Conservation (phyloP, 2,797 vertebrate species). For the Pygocentrus nattereri region DNA sequence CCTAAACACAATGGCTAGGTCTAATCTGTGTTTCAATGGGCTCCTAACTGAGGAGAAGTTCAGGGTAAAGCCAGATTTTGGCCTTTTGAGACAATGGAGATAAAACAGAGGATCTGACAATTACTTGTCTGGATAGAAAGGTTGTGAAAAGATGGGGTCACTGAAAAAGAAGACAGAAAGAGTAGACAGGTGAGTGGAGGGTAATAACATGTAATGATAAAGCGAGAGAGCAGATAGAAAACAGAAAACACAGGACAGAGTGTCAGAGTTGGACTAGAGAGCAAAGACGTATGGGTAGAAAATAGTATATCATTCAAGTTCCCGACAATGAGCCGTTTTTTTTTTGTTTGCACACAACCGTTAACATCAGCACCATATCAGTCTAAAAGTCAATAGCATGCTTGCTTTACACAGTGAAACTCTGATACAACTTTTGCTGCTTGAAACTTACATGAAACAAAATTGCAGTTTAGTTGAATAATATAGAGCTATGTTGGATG, state of each 20-base stretch:
- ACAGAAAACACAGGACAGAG: background rate
- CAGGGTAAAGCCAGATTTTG: conserved; percentile 54
- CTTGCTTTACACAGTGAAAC: too few species aligned
- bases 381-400: too few species aligned
- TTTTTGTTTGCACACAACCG: too few species aligned
- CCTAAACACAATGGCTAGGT: conserved; percentile 41
- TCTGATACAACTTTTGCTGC: too few species aligned
- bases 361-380: too few species aligned
- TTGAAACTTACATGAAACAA: too few species aligned
- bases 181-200: background rate
- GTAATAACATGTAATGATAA: background rate
- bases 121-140: conserved; percentile 28
- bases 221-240: background rate
- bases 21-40: conserved; percentile 11
- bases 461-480: too few species aligned
- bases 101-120: conserved; percentile 12
- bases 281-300: background rate
- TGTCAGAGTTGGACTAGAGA: background rate
- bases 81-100: conserved; percentile 36
- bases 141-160: background rate
- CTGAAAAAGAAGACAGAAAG: conserved; percentile 1
- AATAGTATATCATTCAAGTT: background rate
- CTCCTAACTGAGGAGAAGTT: conserved; percentile 32
- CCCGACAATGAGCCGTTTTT: background rate
- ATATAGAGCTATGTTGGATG: too few species aligned